Evolutionary conservation across 2,113 vertebrate species (phyloP), one percentile per base, ranked within the genome.

Genomic region (Carassius gibelio): DNA sequence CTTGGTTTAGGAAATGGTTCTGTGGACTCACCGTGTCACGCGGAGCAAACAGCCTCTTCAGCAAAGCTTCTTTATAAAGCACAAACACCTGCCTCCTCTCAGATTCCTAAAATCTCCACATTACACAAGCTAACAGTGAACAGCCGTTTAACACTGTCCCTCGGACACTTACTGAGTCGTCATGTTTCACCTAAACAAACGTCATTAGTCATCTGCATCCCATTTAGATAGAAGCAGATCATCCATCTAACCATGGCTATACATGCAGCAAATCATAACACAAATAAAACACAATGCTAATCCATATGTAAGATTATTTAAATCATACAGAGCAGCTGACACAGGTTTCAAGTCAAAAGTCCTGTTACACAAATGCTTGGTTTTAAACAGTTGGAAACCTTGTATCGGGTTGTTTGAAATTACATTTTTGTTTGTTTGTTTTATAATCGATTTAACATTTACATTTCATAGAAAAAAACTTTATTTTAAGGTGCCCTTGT

Each of bases 31-130:
- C 10, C 55, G 38, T 62, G 75, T 55, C 66, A 57, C 8, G 57
- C 74, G 57, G 83, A 19, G 45, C 59, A 57, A 80, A 61, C 68
- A 21, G 66, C 57, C 42, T 74, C 66, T 81, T 74, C 77, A 72
- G 84, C 66, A 80, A 68, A 72, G 84, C 66, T 71, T 71, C 62
- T 64, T 84, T 66, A 84, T 64, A 61, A 75, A 77, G 61, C 64
- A 45, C 21, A 50, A 61, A 80, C 84, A 81, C 78, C 77, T 75
- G 57, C 55, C 77, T 71, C 3, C 61, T 69, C 50, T 77, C 57
- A 62, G n/a, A 7, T 52, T 57, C 5, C 75, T 77, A 79, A 85
- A 61, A 55, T 23, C 21, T 26, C 6, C 82, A 61, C 38, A 75
- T 64, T 69, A 57, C 71, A 50, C 82, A 15, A 34, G 59, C 3